Evolutionary conservation across 2,113 vertebrate species (phyloP).

Genomic region (Lepus americanus): DNA sequence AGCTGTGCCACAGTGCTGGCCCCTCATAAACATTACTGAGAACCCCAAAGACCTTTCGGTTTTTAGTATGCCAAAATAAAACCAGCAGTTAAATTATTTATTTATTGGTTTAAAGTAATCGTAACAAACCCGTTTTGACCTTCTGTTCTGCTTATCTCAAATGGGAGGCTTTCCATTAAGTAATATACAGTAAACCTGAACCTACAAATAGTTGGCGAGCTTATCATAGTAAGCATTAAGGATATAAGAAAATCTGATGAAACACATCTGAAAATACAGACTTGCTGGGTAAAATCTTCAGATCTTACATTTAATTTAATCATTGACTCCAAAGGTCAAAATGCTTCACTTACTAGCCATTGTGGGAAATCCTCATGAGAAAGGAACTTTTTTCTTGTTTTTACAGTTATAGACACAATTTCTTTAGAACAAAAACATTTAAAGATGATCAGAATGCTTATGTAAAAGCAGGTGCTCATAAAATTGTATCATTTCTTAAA

Average conservation of each 20-base stretch:
- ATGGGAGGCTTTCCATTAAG: neutral
- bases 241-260: neutral
- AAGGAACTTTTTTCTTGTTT: neutral
- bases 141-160: neutral
- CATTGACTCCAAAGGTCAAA: neutral
- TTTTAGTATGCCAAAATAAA: neutral
- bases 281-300: neutral
- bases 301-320: neutral
- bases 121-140: neutral
- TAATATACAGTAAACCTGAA: neutral
- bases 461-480: neutral
- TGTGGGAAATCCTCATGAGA: neutral
- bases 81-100: neutral
- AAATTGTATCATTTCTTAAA: neutral
- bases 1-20: no score
- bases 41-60: no score
- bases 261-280: neutral
- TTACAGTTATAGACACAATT: neutral
- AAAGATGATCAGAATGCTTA: neutral
- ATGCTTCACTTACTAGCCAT: neutral
- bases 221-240: neutral
- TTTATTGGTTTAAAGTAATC: no score
- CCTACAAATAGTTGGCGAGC: neutral
- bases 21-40: no score
- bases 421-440: neutral